Percentiles rank a stretch among this genome's conserved stretches.
Evolutionary conservation across 2,113 vertebrate species (phyloP).

Genomic region (Oryzias woworae): DNA sequence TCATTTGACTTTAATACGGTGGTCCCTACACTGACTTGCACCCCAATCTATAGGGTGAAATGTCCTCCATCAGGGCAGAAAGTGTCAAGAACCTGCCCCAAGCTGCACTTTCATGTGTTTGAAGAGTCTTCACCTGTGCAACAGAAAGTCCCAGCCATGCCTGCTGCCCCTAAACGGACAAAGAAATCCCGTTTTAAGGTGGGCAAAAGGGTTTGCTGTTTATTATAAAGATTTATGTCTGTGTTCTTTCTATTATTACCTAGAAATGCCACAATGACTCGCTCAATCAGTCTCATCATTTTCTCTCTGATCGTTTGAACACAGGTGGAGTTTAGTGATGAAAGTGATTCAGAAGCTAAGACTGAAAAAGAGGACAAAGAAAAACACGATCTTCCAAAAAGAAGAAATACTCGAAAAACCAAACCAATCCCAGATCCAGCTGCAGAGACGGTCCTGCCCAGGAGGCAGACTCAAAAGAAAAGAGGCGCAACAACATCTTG

Average conservation of each 20-base stretch:
- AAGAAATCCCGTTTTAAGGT: constrained; percentile 84
- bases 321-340: constrained; percentile 88
- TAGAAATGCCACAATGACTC: no score
- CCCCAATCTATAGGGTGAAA: constrained; percentile 63
- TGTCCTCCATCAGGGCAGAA: constrained; percentile 22
- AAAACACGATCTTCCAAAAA: constrained; percentile 38
- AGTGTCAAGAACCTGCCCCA: constrained; percentile 32
- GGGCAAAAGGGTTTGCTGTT: background rate
- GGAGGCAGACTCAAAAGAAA: constrained; percentile 42
- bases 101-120: constrained; percentile 82
- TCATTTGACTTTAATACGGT: constrained; percentile 67
- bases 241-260: no score
- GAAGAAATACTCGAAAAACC: constrained; percentile 30
- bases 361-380: constrained; percentile 23
- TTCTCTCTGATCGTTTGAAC: background rate
- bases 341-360: constrained; percentile 81
- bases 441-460: constrained; percentile 22
- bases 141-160: constrained; percentile 59
- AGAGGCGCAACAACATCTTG: constrained; percentile 34
- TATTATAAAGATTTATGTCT: background rate
- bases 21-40: constrained; percentile 60
- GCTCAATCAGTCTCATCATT: no score
- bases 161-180: constrained; percentile 81
- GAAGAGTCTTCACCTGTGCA: constrained; percentile 71
- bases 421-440: constrained; percentile 27